A percentile compares a stretch with the other conserved stretches of the same genome.
These are phyloP conservation scores for Tachyglossus aculeatus DNA, from an alignment of 2,797 vertebrate species.

Conservation along the genomic window DNA sequence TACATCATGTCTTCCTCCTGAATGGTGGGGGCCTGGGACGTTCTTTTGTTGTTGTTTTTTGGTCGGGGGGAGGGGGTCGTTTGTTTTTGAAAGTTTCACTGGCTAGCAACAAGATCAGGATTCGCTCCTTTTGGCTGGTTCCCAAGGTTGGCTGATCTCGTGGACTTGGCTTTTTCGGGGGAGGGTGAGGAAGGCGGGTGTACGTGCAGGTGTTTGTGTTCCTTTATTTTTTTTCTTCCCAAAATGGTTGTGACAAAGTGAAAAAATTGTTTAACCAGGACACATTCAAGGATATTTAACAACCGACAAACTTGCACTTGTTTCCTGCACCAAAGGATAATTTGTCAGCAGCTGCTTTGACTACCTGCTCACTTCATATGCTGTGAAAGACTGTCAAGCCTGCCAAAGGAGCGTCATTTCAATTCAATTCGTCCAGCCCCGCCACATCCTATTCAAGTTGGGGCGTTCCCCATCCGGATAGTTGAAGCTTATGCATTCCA, in stretches of 20 bases:
- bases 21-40: neutral
- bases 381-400: slow-evolving; percentile 52
- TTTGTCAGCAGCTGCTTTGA: slow-evolving; percentile 38
- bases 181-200: no score
- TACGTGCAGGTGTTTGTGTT: slow-evolving; percentile 43
- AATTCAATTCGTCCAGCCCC: neutral
- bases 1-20: neutral
- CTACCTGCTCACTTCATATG: slow-evolving; percentile 56
- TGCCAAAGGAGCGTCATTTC: neutral
- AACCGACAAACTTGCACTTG: slow-evolving; percentile 21
- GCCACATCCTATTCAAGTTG: neutral
- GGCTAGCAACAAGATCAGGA: slow-evolving; percentile 57
- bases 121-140: slow-evolving; percentile 60
- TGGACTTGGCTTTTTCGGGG: slow-evolving; percentile 34
- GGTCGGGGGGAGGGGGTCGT: neutral
- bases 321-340: slow-evolving; percentile 47
- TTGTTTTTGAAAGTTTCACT: slow-evolving; percentile 38
- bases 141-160: slow-evolving; percentile 64
- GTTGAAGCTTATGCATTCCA: no score
- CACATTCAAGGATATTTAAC: slow-evolving; percentile 53
- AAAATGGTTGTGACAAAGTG: slow-evolving; percentile 43
- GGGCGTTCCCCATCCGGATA: neutral
- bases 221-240: neutral
- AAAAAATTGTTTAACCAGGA: slow-evolving; percentile 55
- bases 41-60: neutral